Conservation (phyloP, 1,140 invertebrate genomes). For the Papilio xuthus region DNA sequence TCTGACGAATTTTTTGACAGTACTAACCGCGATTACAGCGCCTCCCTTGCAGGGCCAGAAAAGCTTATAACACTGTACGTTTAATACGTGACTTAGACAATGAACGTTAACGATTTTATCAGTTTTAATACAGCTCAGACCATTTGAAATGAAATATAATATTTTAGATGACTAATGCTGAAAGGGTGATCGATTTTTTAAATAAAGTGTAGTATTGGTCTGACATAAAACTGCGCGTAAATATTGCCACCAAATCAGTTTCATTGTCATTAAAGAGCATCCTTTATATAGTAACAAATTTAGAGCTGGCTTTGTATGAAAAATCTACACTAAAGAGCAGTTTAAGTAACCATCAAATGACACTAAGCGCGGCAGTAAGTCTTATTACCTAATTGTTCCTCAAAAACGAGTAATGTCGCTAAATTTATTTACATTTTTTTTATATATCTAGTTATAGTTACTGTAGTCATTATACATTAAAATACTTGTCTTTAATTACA, state of each 20-base stretch:
- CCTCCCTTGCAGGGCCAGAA: too few species aligned
- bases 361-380: constrained; percentile 27
- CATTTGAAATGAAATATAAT: too few species aligned
- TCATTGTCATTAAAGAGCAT: not conserved
- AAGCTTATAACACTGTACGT: not conserved
- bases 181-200: too few species aligned
- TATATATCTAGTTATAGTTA: not conserved
- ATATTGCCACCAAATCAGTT: not conserved
- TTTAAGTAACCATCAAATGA: not conserved
- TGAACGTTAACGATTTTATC: too few species aligned
- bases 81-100: not conserved
- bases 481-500: not conserved
- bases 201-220: not conserved
- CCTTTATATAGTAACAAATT: not conserved
- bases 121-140: too few species aligned
- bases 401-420: constrained; percentile 55
- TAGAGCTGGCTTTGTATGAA: not conserved
- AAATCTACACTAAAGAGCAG: not conserved
- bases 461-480: not conserved
- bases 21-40: too few species aligned
- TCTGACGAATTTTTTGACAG: too few species aligned
- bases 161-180: too few species aligned
- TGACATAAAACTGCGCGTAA: not conserved
- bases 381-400: constrained; percentile 64
- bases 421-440: constrained; percentile 40